Evolutionary conservation across 2,888 invertebrate genomes (phyloP), one percentile per base, ranked within the genome.

Genomic region (Schrankia costaestrigalis): DNA sequence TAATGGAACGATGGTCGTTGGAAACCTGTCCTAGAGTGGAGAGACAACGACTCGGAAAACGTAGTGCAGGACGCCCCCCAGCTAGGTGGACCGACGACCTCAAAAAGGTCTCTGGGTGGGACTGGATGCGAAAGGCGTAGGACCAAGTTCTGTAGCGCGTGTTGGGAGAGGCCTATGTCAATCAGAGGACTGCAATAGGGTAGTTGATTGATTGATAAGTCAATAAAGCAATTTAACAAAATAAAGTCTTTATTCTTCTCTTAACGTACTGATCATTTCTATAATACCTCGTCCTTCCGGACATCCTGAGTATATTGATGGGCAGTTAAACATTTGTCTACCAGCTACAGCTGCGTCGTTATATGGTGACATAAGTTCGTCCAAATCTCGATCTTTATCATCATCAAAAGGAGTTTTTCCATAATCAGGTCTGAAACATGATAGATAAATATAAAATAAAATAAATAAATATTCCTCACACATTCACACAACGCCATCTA

Each of bases 341-440:
- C 94, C 94, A 19, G 91, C 91, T 18, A 75, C 75, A 8, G 91
- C 89, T 1, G 94, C 94, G 40, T 91, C 90, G 11, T 78, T 69
- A 66, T 93, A 94, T 8, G 68, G 64, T 0, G 72, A 56, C 70
- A 86, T 75, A 2, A 57, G 36, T 1, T 72, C 71, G 25, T 65
- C 61, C 66, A 71, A 71, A 0, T 71, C 70, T 4, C 55, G 46
- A 11, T 81, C 75, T 8, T 67, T 65, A 48, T 90, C 88, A 48
- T 90, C 88, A 24, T 89, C 79, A 44, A 90, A 89, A 2, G 85
- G 75, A 8, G 76, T 78, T 30, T 72, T 78, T 0, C 89, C 90
- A 53, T 91, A 89, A 61, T 90, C 89, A 14, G 91, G 91, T 0
- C 91, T 91, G 78, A 33, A 87, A 84, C n/a, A n/a, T n/a, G n/a